These are phyloP conservation scores for Drosophila incognita DNA, from an alignment of 2,888 invertebrate genomes.

Conservation along the genomic window DNA sequence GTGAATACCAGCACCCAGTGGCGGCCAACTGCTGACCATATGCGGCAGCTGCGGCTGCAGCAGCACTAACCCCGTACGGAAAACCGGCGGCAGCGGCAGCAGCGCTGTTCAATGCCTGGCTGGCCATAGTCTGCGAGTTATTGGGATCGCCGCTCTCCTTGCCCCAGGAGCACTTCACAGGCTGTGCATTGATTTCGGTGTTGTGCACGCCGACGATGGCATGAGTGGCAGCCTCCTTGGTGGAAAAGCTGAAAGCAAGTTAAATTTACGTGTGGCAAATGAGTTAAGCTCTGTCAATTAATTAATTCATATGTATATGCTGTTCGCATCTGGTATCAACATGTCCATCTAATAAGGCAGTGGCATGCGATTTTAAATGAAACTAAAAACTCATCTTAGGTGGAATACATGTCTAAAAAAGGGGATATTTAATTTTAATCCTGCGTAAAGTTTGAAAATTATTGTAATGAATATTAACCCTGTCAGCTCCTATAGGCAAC, in stretches of 20 bases:
- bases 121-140: constrained; percentile 90
- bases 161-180: constrained; percentile 99
- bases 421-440: not conserved
- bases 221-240: constrained; percentile 98
- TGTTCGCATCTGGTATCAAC: not conserved
- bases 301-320: not conserved
- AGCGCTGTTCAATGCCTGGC: constrained; percentile 86
- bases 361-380: not conserved
- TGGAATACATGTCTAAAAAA: not conserved
- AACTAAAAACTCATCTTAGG: not conserved
- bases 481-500: not conserved
- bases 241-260: constrained; percentile 92
- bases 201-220: constrained; percentile 99
- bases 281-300: not conserved
- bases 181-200: constrained; percentile 97
- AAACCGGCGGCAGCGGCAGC: constrained; percentile 85
- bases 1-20: constrained; percentile 96
- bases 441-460: not conserved
- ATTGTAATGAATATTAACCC: not conserved
- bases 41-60: constrained; percentile 85
- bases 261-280: constrained; percentile 8
- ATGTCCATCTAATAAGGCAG: not conserved
- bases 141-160: constrained; percentile 98
- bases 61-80: constrained; percentile 87
- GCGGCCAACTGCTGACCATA: constrained; percentile 92